Base-by-base conservation (phyloP, 2,113 vertebrate genomes). In the Otocyon megalotis region DNA sequence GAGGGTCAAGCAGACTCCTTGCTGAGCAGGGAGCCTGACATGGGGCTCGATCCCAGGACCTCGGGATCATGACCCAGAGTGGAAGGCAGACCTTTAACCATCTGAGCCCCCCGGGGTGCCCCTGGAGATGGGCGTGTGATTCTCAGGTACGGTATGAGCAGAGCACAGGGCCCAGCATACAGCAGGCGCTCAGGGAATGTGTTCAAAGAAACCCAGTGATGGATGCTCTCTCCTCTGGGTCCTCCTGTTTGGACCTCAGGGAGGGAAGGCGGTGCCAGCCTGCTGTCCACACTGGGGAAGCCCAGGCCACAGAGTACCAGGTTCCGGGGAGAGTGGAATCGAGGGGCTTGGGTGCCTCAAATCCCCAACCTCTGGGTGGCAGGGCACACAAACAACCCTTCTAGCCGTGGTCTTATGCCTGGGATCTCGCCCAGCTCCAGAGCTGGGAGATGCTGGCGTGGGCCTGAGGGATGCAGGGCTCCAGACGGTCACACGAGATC, bases 401-500 rank as follows among this genome's bases (percentile, higher is more conserved):
- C 3, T 50, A 85, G 72, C n/a, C 35, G 87, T 1, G 8, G n/a
- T n/a, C 60, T 9, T 32, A 17, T 14, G 56, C 32, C 19, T 13
- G 2, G 22, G 35, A 10, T 56, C 69, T 88, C 22, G 1, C 32
- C 63, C 1, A 14, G 84, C 58, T 54, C 28, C 83, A 6, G 53
- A 13, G 69, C 30, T 32, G 54, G 15, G 13, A 11, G 7, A 15
- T 4, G 12, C 79, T 0, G 0, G 14, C 0, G 4, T 5, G n/a
- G 56, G 26, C 0, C 3, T 0, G 71, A 90, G 69, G 43, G 30
- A 53, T 48, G 50, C 0, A 12, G 0, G 3, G 69, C 77, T 24
- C 32, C 63, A 69, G 72, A 53, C 14, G 11, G 30, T 26, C 43
- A 22, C 6, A 43, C 15, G 2, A 95, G 95, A 97, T 94, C 95